phyloP scores from a whole-genome alignment of 1,140 invertebrate species.

The Lysiphlebus fabarum region DNA sequence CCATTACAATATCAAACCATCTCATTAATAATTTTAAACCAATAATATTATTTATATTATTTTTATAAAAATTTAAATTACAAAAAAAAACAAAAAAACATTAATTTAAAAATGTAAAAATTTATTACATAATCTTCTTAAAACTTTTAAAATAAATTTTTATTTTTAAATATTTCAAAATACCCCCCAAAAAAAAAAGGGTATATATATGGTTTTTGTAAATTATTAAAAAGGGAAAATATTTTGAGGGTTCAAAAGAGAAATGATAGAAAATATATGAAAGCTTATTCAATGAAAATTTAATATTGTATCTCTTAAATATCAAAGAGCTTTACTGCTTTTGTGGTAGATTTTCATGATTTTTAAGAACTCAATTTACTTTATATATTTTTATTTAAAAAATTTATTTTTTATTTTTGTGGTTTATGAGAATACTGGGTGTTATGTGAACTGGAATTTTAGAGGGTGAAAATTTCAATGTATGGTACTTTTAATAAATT shows the following conservation, averaged over 20 bases:
- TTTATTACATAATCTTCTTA: no score
- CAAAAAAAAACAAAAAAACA: no score
- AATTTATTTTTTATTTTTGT: neutral
- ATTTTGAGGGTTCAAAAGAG: neutral
- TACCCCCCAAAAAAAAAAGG: no score
- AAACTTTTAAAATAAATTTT: no score
- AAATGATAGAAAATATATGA: neutral
- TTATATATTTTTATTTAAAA: neutral
- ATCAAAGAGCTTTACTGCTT: conserved; percentile 1
- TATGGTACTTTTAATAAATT: conserved; percentile 17
- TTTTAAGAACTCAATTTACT: neutral
- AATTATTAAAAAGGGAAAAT: no score
- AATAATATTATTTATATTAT: no score
- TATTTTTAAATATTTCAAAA: no score
- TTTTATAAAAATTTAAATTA: no score
- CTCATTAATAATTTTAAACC: neutral
- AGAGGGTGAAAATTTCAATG: conserved; percentile 10
- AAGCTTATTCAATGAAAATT: neutral
- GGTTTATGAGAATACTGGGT: conserved; percentile 3
- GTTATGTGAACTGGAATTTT: conserved; percentile 17
- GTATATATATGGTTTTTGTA: no score
- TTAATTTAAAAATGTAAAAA: no score
- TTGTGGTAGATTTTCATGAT: conserved; percentile 6
- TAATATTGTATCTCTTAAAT: conserved; percentile 12
- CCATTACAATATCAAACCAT: neutral